phyloP scores from a whole-genome alignment of 2,113 vertebrate genomes.

The Motacilla alba region DNA sequence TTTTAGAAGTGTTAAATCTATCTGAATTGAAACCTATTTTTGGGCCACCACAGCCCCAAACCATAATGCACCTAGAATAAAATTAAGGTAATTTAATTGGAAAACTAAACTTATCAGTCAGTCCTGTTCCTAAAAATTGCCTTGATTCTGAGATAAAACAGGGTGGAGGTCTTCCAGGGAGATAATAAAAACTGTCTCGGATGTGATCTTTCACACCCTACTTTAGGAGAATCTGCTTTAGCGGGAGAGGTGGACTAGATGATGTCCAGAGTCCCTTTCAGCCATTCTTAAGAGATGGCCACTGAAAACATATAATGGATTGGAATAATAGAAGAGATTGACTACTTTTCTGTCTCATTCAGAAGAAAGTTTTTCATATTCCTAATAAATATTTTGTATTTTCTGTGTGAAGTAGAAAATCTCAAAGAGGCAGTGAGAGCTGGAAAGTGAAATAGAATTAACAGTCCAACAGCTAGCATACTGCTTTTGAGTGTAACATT shows the following conservation, averaged over 20 bases:
- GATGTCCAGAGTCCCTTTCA: background rate
- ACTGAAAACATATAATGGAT: background rate
- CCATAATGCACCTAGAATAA: background rate
- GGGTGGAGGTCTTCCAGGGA: background rate
- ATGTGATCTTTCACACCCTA: background rate
- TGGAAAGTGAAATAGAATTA: background rate
- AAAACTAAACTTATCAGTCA: background rate
- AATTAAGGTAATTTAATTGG: background rate
- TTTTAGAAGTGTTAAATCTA: background rate
- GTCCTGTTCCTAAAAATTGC: background rate
- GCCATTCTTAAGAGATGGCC: background rate
- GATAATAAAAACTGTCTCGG: background rate
- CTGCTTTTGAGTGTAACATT: background rate
- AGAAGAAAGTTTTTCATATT: background rate
- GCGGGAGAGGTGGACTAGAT: background rate
- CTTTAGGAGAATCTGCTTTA: background rate
- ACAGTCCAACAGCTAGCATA: background rate
- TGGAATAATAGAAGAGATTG: background rate
- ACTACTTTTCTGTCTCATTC: background rate
- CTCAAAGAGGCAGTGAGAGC: background rate
- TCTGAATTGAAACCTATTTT: background rate
- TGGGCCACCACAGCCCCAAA: background rate
- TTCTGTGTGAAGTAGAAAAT: background rate
- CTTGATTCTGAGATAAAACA: background rate
- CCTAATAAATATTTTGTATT: background rate